A percentile compares a stretch with the other conserved stretches of the same genome.
Evolutionary conservation across 2,888 invertebrate species (phyloP).

Genomic region (Drosophila pullipes): DNA sequence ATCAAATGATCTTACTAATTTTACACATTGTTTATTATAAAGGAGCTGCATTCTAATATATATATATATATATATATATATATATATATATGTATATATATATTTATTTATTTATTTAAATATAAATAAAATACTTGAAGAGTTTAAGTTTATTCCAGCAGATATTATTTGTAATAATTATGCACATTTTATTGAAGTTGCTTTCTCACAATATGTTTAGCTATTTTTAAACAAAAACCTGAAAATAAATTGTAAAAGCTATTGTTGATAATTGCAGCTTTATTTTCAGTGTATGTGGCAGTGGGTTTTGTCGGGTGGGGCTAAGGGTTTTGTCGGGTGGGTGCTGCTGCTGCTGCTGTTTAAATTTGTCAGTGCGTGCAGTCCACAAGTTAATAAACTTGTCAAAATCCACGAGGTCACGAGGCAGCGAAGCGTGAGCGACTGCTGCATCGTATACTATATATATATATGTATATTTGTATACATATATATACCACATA

Average conservation of each 20-base stretch:
- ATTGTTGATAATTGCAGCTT: neutral
- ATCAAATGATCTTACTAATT: neutral
- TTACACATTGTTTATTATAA: neutral
- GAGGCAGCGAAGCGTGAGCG: slow-evolving; percentile 51
- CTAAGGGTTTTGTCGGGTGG: slow-evolving; percentile 18
- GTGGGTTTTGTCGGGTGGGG: slow-evolving; percentile 17
- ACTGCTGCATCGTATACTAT: slow-evolving; percentile 23
- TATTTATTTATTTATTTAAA: neutral
- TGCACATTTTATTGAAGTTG: neutral
- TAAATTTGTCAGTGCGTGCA: slow-evolving; percentile 36
- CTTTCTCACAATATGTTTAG: neutral
- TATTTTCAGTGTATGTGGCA: slow-evolving; percentile 34
- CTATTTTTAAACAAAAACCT: neutral
- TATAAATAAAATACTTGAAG: neutral
- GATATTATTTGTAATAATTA: neutral
- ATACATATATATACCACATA: neutral
- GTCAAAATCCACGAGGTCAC: slow-evolving; percentile 57
- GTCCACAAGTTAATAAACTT: slow-evolving; percentile 76
- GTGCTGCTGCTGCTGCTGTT: neutral
- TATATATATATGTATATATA: no score
- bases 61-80: no score
- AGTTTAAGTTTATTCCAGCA: neutral
- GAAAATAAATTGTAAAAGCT: fast-evolving
- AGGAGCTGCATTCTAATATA: neutral
- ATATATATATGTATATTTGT: neutral